Conservation (phyloP, 2,113 vertebrate species). For the Ictidomys tridecemlineatus region DNA sequence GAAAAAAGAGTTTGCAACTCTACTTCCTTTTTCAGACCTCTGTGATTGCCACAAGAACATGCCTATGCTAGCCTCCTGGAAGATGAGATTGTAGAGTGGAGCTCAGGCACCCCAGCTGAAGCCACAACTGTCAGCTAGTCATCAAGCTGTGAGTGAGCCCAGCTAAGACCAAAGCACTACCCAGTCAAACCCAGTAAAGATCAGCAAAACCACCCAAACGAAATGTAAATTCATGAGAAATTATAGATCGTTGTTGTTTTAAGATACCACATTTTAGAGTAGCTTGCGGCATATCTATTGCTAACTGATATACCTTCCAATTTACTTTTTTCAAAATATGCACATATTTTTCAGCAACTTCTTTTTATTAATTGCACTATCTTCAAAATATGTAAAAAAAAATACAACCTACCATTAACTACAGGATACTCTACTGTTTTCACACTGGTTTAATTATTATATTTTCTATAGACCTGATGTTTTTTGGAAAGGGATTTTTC, state of each 20-base stretch:
- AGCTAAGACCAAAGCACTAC: neutral
- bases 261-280: neutral
- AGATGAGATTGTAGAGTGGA: neutral
- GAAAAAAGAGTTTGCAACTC: neutral
- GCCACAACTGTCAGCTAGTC: neutral
- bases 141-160: neutral
- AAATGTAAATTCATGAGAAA: neutral
- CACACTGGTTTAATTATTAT: neutral
- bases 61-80: neutral
- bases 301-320: neutral
- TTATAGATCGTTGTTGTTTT: neutral
- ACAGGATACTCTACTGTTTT: neutral
- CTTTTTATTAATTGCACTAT: neutral
- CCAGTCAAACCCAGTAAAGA: neutral
- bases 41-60: neutral
- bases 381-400: slow-evolving; percentile 8
- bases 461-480: neutral
- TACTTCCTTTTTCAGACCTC: neutral
- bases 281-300: neutral
- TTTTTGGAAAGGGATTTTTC: neutral
- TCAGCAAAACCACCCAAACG: neutral
- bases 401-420: slow-evolving; percentile 24
- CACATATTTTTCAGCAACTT: slow-evolving; percentile 10
- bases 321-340: neutral
- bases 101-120: neutral